Base-by-base conservation (phyloP, 2,797 vertebrate genomes). In the Steatocranus sp. region DNA sequence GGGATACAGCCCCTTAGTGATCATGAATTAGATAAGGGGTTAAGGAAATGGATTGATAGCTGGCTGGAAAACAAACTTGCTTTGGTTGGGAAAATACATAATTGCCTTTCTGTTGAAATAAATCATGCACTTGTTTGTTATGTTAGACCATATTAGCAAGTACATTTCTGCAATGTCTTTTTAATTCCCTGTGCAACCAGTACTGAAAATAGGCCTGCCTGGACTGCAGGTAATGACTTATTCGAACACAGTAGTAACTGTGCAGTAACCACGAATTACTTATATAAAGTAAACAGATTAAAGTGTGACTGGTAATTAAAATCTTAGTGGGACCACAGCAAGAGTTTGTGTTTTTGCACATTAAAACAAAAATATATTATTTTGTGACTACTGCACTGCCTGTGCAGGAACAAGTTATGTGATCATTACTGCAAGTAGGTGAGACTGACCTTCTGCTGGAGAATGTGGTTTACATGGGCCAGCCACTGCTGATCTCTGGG, bases 401-500 rank as follows among this genome's bases (percentile, higher is more conserved):
- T 70, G 14, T 49, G 32, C 17, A 73, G 51, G 34, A 49, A 32
- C 46, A 23, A 68, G 34, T 34, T 41, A 15, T 56, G 11, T 46
- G 4, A 63, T 76, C 48, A 54, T 68, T 63, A 58, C 17, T 66
- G 73, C n/a, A 75, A 23, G 78, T 41, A 14, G 5, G 30, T 75
- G 83, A 83, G 43, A 3, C 91, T 90, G 81, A 98, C 97, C 97
- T 98, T 96, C 94, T 96, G 96, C 94, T 97, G 97, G 82, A 97
- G 95, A 93, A 98, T 96, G 89, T 95, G 95, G 90, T 96, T 94
- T 82, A 98, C 86, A 54, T 96, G 94, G 15, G 95, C 90, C 85
- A 98, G 92, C 97, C 98, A 99, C 85, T 96, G 95, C 87, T 96
- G 95, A 89, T 98, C 96, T 90, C 93, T 91, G 81, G 93, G 93